Evolutionary conservation across 2,797 vertebrate species (phyloP).

Genomic region (Brachyalestes nurse): DNA sequence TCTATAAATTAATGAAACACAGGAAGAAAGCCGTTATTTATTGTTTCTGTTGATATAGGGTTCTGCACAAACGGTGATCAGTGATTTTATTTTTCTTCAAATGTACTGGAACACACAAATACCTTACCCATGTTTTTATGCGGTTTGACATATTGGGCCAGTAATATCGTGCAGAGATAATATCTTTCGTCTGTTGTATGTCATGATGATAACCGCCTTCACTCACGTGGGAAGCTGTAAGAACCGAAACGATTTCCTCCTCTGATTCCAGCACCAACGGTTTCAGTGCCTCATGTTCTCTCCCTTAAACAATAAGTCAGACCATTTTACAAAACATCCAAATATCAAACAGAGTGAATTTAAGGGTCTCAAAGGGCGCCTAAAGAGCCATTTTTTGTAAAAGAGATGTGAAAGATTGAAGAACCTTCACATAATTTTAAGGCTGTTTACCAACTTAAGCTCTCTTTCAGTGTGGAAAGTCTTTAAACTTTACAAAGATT

Average conservation of each 20-base stretch:
- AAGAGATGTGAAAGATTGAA: too few relatives aligned
- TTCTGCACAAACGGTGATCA: too few relatives aligned
- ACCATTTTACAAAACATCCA: neutral
- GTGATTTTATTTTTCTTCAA: too few relatives aligned
- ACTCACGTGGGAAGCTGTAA: neutral
- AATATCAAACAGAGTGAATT: neutral
- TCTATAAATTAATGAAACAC: neutral
- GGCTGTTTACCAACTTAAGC: too few relatives aligned
- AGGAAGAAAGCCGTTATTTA: neutral
- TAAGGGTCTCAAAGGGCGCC: too few relatives aligned
- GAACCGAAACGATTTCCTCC: neutral
- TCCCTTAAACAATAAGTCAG: neutral
- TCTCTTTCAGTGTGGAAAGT: too few relatives aligned
- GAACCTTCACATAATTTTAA: too few relatives aligned
- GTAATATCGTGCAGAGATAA: neutral
- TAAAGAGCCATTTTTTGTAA: too few relatives aligned
- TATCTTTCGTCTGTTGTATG: neutral
- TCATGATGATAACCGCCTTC: neutral
- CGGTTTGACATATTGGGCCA: slow-evolving; percentile 11
- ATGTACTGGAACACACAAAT: neutral
- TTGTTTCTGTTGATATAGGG: too few relatives aligned
- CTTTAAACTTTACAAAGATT: too few relatives aligned
- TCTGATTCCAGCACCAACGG: neutral
- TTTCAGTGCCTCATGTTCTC: neutral
- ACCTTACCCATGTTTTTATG: slow-evolving; percentile 5